These are phyloP conservation scores for Ctenicera cuprea DNA, from an alignment of 2,888 invertebrate genomes.

Conservation along the genomic window DNA sequence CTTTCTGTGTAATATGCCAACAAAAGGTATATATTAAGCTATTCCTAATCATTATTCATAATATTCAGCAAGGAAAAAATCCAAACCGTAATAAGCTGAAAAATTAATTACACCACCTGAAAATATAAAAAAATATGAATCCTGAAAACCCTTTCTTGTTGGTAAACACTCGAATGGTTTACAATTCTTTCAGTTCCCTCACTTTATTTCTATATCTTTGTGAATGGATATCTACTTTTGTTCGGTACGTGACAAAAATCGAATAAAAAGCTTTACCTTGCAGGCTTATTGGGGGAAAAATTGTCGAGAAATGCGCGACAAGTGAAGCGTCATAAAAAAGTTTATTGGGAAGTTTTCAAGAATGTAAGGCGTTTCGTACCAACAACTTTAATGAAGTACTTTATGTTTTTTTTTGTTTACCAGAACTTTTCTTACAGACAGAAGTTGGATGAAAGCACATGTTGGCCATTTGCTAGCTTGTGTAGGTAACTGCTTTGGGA, in stretches of 20 bases:
- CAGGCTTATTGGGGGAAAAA: constrained; percentile 23
- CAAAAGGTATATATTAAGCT: constrained; percentile 5
- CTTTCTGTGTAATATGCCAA: constrained; percentile 14
- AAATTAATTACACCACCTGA: background rate
- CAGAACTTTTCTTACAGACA: too few relatives aligned
- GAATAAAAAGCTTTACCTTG: constrained; percentile 19
- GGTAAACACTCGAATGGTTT: background rate
- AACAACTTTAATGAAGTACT: too few relatives aligned
- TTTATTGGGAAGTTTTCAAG: background rate
- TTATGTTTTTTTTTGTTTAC: too few relatives aligned
- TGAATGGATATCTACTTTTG: constrained; percentile 11
- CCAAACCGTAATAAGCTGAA: background rate
- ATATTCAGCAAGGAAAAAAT: background rate
- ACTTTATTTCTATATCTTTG: background rate
- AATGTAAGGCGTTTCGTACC: background rate
- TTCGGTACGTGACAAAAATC: constrained; percentile 29
- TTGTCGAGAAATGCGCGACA: constrained; percentile 1
- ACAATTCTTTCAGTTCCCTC: background rate
- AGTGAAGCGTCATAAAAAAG: constrained; percentile 9
- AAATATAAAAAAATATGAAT: background rate
- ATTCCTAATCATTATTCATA: constrained; percentile 24
- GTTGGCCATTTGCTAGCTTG: too few relatives aligned
- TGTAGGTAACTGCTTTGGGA: background rate
- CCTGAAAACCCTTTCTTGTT: background rate
- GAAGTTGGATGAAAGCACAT: too few relatives aligned